Evolutionary conservation across 2,888 invertebrate species (phyloP).

Genomic region (Digitonthophagus gazella): DNA sequence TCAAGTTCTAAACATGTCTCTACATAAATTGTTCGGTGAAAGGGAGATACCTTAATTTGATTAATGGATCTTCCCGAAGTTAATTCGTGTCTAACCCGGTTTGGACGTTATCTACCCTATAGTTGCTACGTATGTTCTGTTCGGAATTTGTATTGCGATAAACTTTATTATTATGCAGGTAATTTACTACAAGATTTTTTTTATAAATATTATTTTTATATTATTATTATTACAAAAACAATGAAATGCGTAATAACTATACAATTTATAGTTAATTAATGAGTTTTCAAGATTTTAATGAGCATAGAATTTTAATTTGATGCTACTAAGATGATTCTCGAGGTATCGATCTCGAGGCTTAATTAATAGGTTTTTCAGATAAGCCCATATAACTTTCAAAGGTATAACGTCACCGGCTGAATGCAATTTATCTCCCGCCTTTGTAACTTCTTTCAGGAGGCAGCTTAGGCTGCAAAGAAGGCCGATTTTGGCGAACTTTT

Average conservation of each 20-base stretch:
- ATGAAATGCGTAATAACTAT: no score
- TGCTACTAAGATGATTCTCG: no score
- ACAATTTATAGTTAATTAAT: no score
- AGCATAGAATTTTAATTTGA: no score
- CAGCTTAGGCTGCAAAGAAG: constrained; percentile 6
- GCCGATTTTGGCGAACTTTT: constrained; percentile 11
- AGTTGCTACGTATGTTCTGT: not conserved
- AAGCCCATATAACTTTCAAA: constrained; percentile 18
- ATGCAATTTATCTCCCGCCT: constrained; percentile 26
- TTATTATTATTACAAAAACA: no score
- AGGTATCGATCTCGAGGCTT: no score
- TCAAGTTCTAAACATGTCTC: not conserved
- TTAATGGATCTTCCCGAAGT: not conserved
- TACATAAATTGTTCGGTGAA: not conserved
- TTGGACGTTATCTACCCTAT: not conserved
- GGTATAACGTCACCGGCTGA: constrained; percentile 24
- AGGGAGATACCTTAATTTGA: not conserved
- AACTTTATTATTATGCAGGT: no score
- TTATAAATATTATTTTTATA: no score
- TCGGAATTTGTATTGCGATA: not conserved
- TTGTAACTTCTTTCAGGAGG: constrained; percentile 24
- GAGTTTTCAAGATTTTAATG: no score
- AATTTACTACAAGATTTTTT: no score
- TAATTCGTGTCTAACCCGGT: not conserved
- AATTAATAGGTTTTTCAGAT: not conserved